Conservation (phyloP, 2,888 invertebrate genomes). For the Callyntrura guangdongensis region DNA sequence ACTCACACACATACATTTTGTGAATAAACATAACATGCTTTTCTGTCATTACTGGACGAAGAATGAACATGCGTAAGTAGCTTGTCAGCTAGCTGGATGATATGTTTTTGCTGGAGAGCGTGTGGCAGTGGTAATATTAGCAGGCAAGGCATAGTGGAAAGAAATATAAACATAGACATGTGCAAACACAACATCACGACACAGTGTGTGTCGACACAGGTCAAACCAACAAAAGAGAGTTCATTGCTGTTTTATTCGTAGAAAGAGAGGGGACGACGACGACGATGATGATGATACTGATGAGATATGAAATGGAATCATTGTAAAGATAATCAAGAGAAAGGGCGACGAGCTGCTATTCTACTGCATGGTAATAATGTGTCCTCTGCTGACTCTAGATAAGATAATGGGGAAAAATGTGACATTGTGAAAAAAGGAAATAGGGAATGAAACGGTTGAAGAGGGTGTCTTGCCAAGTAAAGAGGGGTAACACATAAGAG, state of each 20-base stretch:
- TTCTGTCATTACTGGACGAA: not conserved
- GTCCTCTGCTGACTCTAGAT: slow-evolving; percentile 9
- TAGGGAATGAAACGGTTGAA: not conserved
- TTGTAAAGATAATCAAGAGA: slow-evolving; percentile 44
- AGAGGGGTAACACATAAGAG: not conserved
- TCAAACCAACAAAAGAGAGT: slow-evolving; percentile 44
- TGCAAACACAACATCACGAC: not conserved
- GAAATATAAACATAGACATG: not conserved
- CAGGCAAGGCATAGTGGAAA: not conserved
- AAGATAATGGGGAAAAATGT: slow-evolving; percentile 39
- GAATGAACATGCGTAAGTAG: slow-evolving; percentile 43
- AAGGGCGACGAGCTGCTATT: not conserved
- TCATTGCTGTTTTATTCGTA: not conserved
- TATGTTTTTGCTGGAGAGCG: not conserved
- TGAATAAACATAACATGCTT: not conserved
- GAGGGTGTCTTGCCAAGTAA: slow-evolving; percentile 17
- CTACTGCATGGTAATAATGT: not conserved
- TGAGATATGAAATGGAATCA: slow-evolving; percentile 42
- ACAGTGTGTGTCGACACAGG: not conserved
- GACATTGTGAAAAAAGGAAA: slow-evolving; percentile 21
- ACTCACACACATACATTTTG: not conserved
- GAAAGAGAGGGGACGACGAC: not conserved
- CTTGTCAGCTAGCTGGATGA: too few relatives aligned
- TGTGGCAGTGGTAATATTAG: not conserved
- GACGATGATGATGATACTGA: slow-evolving; percentile 11